Evolutionary conservation across 2,888 invertebrate genomes (phyloP).

Genomic region (Latrodectus hesperus): DNA sequence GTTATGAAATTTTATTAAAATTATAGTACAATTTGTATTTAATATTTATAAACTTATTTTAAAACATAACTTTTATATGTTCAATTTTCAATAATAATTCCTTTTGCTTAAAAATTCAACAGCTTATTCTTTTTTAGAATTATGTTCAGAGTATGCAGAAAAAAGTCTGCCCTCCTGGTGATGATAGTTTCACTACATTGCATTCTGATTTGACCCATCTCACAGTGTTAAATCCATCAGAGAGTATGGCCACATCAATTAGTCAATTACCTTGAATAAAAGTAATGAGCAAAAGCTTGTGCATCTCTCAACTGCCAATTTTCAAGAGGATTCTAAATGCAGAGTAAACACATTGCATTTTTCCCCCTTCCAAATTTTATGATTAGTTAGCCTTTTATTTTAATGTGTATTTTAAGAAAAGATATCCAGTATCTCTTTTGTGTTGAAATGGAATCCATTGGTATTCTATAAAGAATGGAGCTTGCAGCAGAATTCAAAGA

Average conservation of each 20-base stretch:
- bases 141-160: conserved; percentile 87
- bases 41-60: no score
- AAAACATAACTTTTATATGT: no score
- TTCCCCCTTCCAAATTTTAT: neutral
- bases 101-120: no score
- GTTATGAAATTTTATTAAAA: no score
- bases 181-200: conserved; percentile 80
- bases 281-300: conserved; percentile 7
- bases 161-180: conserved; percentile 80
- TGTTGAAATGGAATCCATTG: conserved; percentile 21
- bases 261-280: conserved; percentile 72
- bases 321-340: conserved; percentile 18
- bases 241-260: conserved; percentile 71
- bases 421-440: conserved; percentile 20
- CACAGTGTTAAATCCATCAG: conserved; percentile 79
- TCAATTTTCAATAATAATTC: no score
- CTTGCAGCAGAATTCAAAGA: neutral
- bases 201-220: conserved; percentile 87
- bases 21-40: no score
- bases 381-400: conserved; percentile 52
- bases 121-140: conserved; percentile 78
- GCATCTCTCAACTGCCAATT: conserved; percentile 50
- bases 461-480: neutral
- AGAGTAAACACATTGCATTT: conserved; percentile 38
- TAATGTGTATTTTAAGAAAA: conserved; percentile 31